These are phyloP conservation scores for Danio jaintianensis DNA, from an alignment of 2,797 vertebrate genomes.

Conservation along the genomic window DNA sequence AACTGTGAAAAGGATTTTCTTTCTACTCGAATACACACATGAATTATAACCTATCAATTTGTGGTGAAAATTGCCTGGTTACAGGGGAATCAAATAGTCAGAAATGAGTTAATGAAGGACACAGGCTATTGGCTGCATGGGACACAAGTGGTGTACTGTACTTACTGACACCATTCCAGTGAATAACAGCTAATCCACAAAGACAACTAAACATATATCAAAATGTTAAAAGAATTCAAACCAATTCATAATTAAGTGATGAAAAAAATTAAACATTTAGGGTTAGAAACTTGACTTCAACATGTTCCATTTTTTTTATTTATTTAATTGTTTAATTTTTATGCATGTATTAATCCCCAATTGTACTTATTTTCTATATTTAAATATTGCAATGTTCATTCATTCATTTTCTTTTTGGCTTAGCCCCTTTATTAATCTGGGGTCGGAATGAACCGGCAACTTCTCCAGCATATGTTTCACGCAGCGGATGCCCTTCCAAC, in stretches of 20 bases:
- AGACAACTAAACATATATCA: background rate
- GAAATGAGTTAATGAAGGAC: background rate
- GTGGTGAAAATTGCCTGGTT: slow-evolving; percentile 14
- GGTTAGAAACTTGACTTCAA: too few species aligned
- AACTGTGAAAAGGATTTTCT: slow-evolving; percentile 2
- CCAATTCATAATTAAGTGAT: background rate
- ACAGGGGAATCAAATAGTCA: background rate
- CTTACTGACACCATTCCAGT: slow-evolving; percentile 1
- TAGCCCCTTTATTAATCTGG: too few species aligned
- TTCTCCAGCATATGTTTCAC: too few species aligned
- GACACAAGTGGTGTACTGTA: background rate
- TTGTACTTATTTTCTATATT: too few species aligned
- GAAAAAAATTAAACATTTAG: slow-evolving; percentile 28
- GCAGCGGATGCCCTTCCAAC: too few species aligned
- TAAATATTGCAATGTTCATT: too few species aligned
- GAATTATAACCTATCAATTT: slow-evolving; percentile 13
- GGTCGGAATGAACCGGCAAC: too few species aligned
- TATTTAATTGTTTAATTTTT: too few species aligned
- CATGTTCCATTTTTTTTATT: too few species aligned
- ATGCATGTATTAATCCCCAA: too few species aligned
- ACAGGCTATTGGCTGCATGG: background rate
- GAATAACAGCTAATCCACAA: background rate
- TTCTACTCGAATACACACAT: slow-evolving; percentile 9
- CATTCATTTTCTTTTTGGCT: too few species aligned
- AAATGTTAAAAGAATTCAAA: background rate